These are phyloP conservation scores for Acridotheres tristis DNA, from an alignment of 2,797 vertebrate species.

Conservation along the genomic window DNA sequence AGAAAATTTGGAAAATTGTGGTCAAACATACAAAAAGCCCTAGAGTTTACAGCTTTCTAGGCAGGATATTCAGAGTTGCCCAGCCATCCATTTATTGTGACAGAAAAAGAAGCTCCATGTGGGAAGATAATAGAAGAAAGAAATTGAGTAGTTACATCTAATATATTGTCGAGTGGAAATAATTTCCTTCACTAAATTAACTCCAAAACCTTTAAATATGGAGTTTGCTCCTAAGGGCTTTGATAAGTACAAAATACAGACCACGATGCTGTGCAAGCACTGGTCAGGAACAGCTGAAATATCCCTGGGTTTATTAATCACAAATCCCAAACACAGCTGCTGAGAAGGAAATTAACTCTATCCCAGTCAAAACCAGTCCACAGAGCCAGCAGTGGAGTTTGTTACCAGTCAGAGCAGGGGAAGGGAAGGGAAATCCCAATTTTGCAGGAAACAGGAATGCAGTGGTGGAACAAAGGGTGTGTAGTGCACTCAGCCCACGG, in stretches of 20 bases:
- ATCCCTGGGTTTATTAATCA: background rate
- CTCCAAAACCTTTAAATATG: background rate
- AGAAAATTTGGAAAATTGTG: background rate
- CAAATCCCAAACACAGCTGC: background rate
- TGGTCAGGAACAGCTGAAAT: background rate
- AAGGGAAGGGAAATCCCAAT: background rate
- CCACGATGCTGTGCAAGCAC: background rate
- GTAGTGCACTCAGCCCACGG: background rate
- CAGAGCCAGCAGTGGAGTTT: background rate
- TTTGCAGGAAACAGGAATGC: background rate
- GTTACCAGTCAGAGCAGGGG: background rate
- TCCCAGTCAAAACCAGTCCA: background rate
- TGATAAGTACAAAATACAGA: background rate
- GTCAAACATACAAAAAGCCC: background rate
- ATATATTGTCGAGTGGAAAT: background rate
- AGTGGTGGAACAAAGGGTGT: background rate
- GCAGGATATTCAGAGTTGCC: background rate
- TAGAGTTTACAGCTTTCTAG: background rate
- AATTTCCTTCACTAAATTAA: background rate
- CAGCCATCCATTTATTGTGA: background rate
- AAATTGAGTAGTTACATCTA: background rate
- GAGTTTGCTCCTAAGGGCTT: background rate
- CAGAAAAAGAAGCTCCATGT: background rate
- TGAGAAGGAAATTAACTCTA: background rate
- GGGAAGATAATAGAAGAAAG: background rate